Evolutionary conservation across 2,797 vertebrate species (phyloP).

Genomic region (Acanthopagrus latus): DNA sequence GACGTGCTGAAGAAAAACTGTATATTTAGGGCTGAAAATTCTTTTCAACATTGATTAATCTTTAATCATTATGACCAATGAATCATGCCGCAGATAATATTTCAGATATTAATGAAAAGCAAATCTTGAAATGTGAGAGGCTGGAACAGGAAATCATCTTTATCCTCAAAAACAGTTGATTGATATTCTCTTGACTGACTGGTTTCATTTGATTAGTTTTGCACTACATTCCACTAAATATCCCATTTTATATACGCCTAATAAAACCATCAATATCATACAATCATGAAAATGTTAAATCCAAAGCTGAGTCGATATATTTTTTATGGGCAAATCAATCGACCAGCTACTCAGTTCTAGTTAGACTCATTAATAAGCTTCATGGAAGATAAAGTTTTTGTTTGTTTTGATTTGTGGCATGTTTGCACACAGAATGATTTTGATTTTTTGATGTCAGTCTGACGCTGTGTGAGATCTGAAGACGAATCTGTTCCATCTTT

Average conservation of each 20-base stretch:
- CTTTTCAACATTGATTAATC: background rate
- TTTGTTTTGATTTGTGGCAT: background rate
- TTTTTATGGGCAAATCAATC: too few relatives aligned
- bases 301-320: too few relatives aligned
- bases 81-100: background rate
- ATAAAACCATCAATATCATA: too few relatives aligned
- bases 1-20: too few relatives aligned
- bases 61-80: background rate
- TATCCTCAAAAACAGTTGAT: background rate
- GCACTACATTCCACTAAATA: too few relatives aligned
- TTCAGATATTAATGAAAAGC: background rate
- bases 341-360: too few relatives aligned
- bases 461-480: background rate
- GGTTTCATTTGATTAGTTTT: too few relatives aligned
- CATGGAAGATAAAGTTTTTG: too few relatives aligned
- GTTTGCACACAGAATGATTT: background rate
- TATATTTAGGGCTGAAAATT: background rate
- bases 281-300: too few relatives aligned
- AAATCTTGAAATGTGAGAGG: background rate
- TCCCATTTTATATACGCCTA: too few relatives aligned
- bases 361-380: background rate
- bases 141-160: background rate
- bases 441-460: background rate
- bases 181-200: background rate
- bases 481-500: background rate